Evolutionary conservation across 2,113 vertebrate genomes (phyloP).

Genomic region (Saguinus midas): DNA sequence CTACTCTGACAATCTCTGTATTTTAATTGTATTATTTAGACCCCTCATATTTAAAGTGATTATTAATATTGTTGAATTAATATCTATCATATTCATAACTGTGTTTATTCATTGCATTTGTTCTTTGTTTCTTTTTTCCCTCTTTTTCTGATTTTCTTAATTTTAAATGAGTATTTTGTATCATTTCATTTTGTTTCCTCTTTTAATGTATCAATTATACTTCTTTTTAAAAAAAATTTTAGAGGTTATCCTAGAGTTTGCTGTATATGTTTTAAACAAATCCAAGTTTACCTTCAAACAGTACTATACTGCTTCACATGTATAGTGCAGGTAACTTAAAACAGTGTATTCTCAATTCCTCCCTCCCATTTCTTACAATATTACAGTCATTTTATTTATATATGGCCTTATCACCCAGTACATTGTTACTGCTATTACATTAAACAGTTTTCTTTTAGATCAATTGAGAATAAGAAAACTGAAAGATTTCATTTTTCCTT

Average conservation of each 20-base stretch:
- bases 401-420: background rate
- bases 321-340: background rate
- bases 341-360: background rate
- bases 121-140: background rate
- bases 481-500: constrained; percentile 18
- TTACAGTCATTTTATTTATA: background rate
- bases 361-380: background rate
- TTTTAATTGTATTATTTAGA: background rate
- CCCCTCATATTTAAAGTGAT: background rate
- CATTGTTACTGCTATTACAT: background rate
- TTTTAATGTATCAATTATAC: constrained; percentile 13
- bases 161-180: background rate
- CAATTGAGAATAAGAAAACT: background rate
- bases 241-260: background rate
- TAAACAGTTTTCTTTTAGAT: background rate
- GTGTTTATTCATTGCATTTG: background rate
- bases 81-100: background rate
- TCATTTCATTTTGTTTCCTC: background rate
- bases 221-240: background rate
- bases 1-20: background rate
- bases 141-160: background rate
- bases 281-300: background rate
- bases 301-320: background rate
- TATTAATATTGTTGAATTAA: background rate
- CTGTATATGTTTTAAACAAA: background rate